Conservation (phyloP, 2,888 invertebrate genomes). For the Trachelus stipa region DNA sequence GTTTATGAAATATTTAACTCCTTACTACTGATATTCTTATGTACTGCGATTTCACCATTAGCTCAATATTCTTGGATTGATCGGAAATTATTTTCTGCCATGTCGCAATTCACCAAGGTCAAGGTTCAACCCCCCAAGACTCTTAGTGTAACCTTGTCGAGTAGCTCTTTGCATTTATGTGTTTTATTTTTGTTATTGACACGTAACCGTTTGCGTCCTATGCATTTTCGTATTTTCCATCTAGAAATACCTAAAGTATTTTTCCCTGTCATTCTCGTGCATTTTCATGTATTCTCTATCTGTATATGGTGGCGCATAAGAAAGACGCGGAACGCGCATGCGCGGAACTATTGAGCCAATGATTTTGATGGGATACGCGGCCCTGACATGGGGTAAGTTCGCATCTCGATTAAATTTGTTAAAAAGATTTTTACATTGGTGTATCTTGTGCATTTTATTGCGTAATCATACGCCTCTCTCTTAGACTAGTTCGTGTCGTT, state of each 20-base stretch:
- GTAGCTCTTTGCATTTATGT: background rate
- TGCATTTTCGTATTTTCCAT: background rate
- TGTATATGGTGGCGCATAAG: slow-evolving; percentile 18
- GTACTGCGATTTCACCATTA: background rate
- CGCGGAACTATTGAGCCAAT: slow-evolving; percentile 60
- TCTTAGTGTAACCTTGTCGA: background rate
- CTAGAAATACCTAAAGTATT: background rate
- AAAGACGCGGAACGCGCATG: slow-evolving; percentile 45
- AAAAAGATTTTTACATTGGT: slow-evolving; percentile 18
- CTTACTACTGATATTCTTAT: background rate
- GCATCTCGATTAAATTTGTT: slow-evolving; percentile 33
- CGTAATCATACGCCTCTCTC: background rate
- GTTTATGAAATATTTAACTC: background rate
- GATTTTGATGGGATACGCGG: slow-evolving; percentile 49
- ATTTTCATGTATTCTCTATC: slow-evolving; percentile 34
- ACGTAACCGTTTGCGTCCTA: background rate
- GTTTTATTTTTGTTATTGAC: background rate
- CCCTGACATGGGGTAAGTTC: slow-evolving; percentile 63
- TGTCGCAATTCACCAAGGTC: slow-evolving; percentile 35
- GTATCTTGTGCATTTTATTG: background rate
- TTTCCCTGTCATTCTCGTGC: slow-evolving; percentile 25
- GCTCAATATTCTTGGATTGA: background rate
- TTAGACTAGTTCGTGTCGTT: background rate
- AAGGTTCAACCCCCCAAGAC: slow-evolving; percentile 33
- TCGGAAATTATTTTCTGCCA: background rate